Evolutionary conservation across 2,888 invertebrate genomes (phyloP).

Genomic region (Acanthococcus lagerstroemiae): DNA sequence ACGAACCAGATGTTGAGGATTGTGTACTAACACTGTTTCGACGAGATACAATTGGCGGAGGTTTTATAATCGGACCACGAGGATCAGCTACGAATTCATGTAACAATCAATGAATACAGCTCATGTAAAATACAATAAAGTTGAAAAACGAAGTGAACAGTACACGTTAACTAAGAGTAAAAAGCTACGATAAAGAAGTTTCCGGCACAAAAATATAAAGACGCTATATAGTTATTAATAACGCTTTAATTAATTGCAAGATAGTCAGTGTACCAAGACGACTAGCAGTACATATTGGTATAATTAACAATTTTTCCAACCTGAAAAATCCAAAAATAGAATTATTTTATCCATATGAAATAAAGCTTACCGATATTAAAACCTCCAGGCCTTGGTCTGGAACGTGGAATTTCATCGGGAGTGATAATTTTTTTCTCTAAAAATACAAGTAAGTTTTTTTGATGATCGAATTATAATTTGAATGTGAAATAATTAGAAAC

Average conservation of each 20-base stretch:
- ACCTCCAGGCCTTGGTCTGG: constrained; percentile 50
- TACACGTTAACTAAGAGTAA: too few relatives aligned
- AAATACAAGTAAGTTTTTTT: neutral
- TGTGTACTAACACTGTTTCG: constrained; percentile 35
- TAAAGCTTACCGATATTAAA: constrained; percentile 42
- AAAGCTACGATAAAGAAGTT: too few relatives aligned
- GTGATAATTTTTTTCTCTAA: constrained; percentile 32
- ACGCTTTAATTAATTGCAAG: too few relatives aligned
- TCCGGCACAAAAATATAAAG: too few relatives aligned
- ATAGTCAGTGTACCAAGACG: neutral
- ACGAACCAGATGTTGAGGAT: constrained; percentile 24
- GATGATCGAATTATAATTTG: neutral
- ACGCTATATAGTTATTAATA: too few relatives aligned
- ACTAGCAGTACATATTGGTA: too few relatives aligned
- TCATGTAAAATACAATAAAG: too few relatives aligned
- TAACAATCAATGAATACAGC: neutral
- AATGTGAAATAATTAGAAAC: neutral
- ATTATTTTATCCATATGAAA: too few relatives aligned
- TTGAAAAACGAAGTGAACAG: too few relatives aligned
- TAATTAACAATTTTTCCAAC: too few relatives aligned
- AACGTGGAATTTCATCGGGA: constrained; percentile 44
- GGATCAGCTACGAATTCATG: constrained; percentile 34
- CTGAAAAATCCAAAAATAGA: too few relatives aligned
- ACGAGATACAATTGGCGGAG: constrained; percentile 38
- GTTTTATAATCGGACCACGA: constrained; percentile 37